Percentiles rank a stretch among this genome's conserved stretches.
Evolutionary conservation across 1,140 invertebrate species (phyloP).

Genomic region (Brachionus angularis): DNA sequence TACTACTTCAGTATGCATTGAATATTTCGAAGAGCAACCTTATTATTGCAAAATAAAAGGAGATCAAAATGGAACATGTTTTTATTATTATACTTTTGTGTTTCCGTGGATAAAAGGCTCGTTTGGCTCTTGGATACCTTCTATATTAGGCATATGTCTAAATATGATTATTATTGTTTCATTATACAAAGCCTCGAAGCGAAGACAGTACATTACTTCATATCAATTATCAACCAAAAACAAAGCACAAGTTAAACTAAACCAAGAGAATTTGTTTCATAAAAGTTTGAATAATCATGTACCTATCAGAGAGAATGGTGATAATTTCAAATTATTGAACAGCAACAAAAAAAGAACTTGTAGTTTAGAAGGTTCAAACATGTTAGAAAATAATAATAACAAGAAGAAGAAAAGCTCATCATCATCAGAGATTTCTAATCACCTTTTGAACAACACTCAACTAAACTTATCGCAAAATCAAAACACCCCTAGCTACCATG

Average conservation of each 20-base stretch:
- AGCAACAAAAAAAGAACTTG: no score
- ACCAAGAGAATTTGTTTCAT: neutral
- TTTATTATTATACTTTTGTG: conserved; percentile 10
- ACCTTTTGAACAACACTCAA: neutral
- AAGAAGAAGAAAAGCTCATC: no score
- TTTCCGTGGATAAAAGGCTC: conserved; percentile 14
- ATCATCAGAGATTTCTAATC: neutral
- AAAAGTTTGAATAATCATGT: no score
- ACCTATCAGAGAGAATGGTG: no score
- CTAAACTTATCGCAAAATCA: neutral
- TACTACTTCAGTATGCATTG: neutral
- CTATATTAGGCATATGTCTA: neutral
- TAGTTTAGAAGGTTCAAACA: no score
- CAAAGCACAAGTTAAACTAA: neutral
- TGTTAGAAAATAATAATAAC: no score
- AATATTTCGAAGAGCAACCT: neutral
- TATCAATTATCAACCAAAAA: neutral
- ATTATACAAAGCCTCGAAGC: neutral
- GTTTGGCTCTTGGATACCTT: conserved; percentile 27
- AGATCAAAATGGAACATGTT: conserved; percentile 14
- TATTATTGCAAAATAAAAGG: conserved; percentile 27
- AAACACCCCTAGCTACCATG: neutral
- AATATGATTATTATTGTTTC: conserved; percentile 5
- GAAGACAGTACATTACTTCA: neutral
- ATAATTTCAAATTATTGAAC: no score